Base-by-base conservation (phyloP, 2,888 invertebrate species). In the Copidosoma aretas region DNA sequence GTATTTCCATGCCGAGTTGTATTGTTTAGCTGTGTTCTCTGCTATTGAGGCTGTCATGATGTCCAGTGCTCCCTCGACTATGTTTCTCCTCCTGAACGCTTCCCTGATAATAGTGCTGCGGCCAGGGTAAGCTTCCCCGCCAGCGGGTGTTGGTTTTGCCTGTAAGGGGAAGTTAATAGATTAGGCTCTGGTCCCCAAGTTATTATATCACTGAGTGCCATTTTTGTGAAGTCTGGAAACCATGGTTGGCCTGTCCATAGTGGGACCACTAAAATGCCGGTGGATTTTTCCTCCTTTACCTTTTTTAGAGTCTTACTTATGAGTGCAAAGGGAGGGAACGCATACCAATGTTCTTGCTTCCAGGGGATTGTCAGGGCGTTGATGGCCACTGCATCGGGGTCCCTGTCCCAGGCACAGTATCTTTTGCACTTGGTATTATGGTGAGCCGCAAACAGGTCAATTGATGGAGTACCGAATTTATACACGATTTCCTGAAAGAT, bases 281-380 rank as follows among this genome's bases (percentile, higher is more conserved):
- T 39, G 10, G 60, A 51, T 14, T 22, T n/a, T 17, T 69, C 69
- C 0, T 60, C 65, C n/a, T 43, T 65, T 1, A 57, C 25, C 46
- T 69, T 69, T 39, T 65, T 64, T 51, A 64, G 25, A n/a, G n/a
- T n/a, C n/a, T n/a, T n/a, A n/a, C n/a, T n/a, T n/a, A 69, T 60
- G 5, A 69, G 19, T 0, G 65, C 49, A 51, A 69, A 65, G 10
- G 65, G 64, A 1, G 61, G 69, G 46, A 69, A 64, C 1, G 64
- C 69, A 43, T 60, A 69, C 49, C 51, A 69, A 25, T 49, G 53
- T 10, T 32, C 14, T 12, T 51, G 24, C 0, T 56, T 17, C 60
- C 66, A 60, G 17, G 21, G 3, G 1, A 60, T 53, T 17, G 66
- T 66, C 19, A 66, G 39, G 5, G 41, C 32, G 22, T 62, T 46